Conservation (phyloP, 2,113 vertebrate species). For the Misgurnus mizolepis region DNA sequence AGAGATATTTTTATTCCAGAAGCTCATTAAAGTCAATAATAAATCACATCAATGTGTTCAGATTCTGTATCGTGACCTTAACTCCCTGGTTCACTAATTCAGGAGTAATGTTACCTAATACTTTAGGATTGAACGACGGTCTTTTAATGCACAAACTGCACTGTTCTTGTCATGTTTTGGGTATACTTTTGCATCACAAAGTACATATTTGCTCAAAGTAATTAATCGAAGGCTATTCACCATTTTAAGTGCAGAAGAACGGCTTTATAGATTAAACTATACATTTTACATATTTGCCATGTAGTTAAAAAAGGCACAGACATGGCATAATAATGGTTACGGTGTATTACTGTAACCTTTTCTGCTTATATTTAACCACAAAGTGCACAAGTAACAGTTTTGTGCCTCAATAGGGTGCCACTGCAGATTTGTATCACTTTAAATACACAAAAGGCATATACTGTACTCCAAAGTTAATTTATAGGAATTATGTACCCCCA, state of each 20-base stretch:
- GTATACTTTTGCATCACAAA: background rate
- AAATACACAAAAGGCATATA: background rate
- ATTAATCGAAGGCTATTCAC: too few relatives aligned
- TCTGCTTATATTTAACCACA: background rate
- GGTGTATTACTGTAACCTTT: background rate
- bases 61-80: constrained; percentile 19
- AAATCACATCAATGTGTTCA: constrained; percentile 23
- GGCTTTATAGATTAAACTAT: too few relatives aligned
- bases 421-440: background rate
- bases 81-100: constrained; percentile 9
- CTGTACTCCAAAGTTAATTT: background rate
- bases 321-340: background rate
- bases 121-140: background rate
- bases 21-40: constrained; percentile 2
- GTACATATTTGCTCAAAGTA: background rate
- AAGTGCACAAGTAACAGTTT: background rate
- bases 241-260: background rate
- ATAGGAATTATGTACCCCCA: too few relatives aligned
- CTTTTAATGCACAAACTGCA: background rate
- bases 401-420: background rate
- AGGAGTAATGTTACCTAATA: constrained; percentile 14
- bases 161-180: too few relatives aligned
- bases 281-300: background rate
- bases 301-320: background rate
- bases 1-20: background rate